Evolutionary conservation across 2,113 vertebrate genomes (phyloP).

Genomic region (Centropristis striata): DNA sequence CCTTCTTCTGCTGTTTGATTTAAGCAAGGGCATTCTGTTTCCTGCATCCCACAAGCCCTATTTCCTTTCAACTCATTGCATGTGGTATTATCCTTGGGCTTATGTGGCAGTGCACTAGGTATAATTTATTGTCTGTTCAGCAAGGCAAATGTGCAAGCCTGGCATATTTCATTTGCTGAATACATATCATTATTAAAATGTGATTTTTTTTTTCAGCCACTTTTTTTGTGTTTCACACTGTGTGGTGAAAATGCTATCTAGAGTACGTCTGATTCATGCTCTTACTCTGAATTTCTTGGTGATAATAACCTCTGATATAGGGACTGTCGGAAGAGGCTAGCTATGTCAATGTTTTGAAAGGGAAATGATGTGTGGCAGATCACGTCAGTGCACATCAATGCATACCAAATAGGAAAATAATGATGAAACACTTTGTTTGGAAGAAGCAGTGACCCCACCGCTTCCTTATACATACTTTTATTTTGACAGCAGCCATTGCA

Average conservation of each 20-base stretch:
- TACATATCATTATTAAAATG: conserved; percentile 83
- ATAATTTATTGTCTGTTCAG: conserved; percentile 88
- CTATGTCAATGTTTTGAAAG: conserved; percentile 39
- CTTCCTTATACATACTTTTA: conserved; percentile 14
- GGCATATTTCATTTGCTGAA: conserved; percentile 85
- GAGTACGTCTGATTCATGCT: conserved; percentile 57
- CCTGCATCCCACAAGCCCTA: conserved; percentile 65
- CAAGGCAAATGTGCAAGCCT: conserved; percentile 83
- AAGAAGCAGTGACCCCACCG: conserved; percentile 29
- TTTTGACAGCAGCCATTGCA: conserved; percentile 24
- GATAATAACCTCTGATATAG: conserved; percentile 69
- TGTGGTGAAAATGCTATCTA: conserved; percentile 61
- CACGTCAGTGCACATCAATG: conserved; percentile 60
- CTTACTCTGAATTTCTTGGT: conserved; percentile 44
- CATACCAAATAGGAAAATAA: conserved; percentile 60
- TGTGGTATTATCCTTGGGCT: conserved; percentile 79
- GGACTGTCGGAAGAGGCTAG: conserved; percentile 21
- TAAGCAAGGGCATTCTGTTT: conserved; percentile 66
- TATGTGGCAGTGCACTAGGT: conserved; percentile 66
- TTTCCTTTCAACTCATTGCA: conserved; percentile 73
- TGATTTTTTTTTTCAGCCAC: conserved; percentile 34
- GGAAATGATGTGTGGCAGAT: conserved; percentile 20
- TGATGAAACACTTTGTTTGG: conserved; percentile 48
- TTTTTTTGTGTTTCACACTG: conserved; percentile 62
- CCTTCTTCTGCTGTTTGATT: conserved; percentile 57